A percentile compares a stretch with the other conserved stretches of the same genome.
These are phyloP conservation scores for Procavia capensis DNA, from an alignment of 2,113 vertebrate species.

Conservation along the genomic window DNA sequence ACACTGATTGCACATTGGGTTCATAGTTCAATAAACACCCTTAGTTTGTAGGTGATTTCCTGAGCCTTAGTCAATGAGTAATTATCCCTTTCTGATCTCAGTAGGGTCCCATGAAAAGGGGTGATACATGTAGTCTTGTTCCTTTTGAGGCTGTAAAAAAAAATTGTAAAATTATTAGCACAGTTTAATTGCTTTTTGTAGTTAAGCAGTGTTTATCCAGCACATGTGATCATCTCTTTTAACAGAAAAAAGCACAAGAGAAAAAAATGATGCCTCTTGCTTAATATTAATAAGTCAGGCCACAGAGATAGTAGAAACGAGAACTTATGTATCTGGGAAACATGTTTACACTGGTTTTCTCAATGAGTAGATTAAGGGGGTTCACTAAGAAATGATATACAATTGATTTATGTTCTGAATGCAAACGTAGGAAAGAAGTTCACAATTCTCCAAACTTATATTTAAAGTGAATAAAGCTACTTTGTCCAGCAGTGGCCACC, in stretches of 20 bases:
- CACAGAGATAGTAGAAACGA: neutral
- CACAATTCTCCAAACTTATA: neutral
- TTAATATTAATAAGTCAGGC: slow-evolving; percentile 29
- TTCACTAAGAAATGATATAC: neutral
- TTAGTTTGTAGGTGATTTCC: slow-evolving; percentile 45
- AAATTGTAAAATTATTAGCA: slow-evolving; percentile 58
- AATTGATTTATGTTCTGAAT: neutral
- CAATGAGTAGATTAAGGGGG: neutral
- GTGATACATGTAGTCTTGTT: slow-evolving; percentile 40
- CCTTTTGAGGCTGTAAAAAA: slow-evolving; percentile 55
- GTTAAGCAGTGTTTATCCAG: slow-evolving; percentile 43
- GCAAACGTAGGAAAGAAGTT: neutral
- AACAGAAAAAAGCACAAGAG: slow-evolving; percentile 2
- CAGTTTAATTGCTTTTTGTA: slow-evolving; percentile 64
- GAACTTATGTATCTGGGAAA: neutral
- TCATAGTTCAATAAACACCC: slow-evolving; percentile 62
- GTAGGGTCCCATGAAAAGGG: slow-evolving; percentile 23
- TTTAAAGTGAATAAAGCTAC: neutral
- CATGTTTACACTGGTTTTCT: neutral
- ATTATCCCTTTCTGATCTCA: slow-evolving; percentile 71
- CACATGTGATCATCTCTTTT: neutral
- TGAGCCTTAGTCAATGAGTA: slow-evolving; percentile 64
- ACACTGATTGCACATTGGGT: slow-evolving; percentile 40
- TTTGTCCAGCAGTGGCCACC: neutral
- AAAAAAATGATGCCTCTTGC: slow-evolving; percentile 40